Base-by-base conservation (phyloP, 2,888 invertebrate species). In the Sylvicola cinctus region DNA sequence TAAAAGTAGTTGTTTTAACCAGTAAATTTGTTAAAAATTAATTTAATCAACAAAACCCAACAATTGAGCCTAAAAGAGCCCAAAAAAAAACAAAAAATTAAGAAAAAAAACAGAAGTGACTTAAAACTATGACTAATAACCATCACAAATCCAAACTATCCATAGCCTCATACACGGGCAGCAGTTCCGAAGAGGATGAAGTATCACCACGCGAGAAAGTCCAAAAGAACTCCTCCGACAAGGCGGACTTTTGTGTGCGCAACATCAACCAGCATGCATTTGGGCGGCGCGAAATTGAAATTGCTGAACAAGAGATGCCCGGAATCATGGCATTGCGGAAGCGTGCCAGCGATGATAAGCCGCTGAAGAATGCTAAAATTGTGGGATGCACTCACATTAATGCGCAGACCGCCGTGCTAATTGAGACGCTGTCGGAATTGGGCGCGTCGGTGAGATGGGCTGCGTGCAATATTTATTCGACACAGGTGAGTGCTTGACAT, bases 251-350 rank as follows among this genome's bases (percentile, higher is more conserved):
- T 60, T 95, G 95, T 60, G 91, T 96, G 16, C 68, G 85, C 36
- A 93, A 91, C 51, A 78, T 96, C 39, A 79, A 78, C 41, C 88
- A 91, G 50, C 79, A 87, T 49, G 84, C 84, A 0, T 93, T 91
- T 51, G 96, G 96, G 0, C 66, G 95, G 20, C 60, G 93, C 28
- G 96, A 96, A 65, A 95, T 96, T 42, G 91, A 96, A 63, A 93
- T 96, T 41, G 95, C 95, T 1, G 93, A 96, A 51, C 93, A 95
- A 63, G 95, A 96, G 65, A 96, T 96, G 95, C 91, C 93, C 0
- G 95, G 95, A 0, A 85, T 96, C 39, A 87, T 95, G 76, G 91
- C 93, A 2, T 59, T 96, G 43, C 66, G 93, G 34, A 84, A 85
- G 46, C 65, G 93, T 40, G 93, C 93, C 2, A 70, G 76, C 34